A percentile compares a stretch with the other conserved stretches of the same genome.
Evolutionary conservation across 2,888 invertebrate genomes (phyloP).

Genomic region (Xylota segnis): DNA sequence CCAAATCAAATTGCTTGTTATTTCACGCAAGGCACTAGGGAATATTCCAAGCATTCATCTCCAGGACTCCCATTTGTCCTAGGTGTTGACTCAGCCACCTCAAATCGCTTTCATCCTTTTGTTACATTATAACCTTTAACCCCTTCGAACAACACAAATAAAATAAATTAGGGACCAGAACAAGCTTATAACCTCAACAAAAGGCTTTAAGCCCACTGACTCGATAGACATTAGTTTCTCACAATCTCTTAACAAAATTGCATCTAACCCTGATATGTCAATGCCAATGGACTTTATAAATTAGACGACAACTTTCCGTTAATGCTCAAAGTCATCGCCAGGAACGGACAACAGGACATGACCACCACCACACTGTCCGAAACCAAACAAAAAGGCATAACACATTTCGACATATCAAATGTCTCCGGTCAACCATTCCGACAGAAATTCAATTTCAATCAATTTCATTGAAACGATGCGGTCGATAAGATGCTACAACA

Average conservation of each 20-base stretch:
- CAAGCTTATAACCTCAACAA: constrained; percentile 4
- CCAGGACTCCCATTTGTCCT: no score
- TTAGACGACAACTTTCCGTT: constrained; percentile 26
- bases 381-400: constrained; percentile 41
- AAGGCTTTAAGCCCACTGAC: constrained; percentile 17
- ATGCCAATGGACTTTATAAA: constrained; percentile 51
- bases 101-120: background rate
- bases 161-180: constrained; percentile 40
- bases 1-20: no score
- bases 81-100: constrained; percentile 15
- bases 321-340: background rate
- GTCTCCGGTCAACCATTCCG: constrained; percentile 69
- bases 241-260: constrained; percentile 47
- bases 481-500: constrained; percentile 74
- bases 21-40: no score
- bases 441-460: constrained; percentile 77
- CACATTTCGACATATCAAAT: constrained; percentile 69
- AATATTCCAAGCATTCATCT: no score
- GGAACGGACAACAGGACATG: constrained; percentile 7
- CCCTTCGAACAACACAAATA: constrained; percentile 13
- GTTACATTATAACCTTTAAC: constrained; percentile 7
- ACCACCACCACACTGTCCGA: constrained; percentile 3
- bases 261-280: constrained; percentile 58
- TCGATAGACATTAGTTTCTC: constrained; percentile 25
- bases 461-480: constrained; percentile 75